Conservation (phyloP, 2,797 vertebrate genomes). For the Malurus leucopterus region DNA sequence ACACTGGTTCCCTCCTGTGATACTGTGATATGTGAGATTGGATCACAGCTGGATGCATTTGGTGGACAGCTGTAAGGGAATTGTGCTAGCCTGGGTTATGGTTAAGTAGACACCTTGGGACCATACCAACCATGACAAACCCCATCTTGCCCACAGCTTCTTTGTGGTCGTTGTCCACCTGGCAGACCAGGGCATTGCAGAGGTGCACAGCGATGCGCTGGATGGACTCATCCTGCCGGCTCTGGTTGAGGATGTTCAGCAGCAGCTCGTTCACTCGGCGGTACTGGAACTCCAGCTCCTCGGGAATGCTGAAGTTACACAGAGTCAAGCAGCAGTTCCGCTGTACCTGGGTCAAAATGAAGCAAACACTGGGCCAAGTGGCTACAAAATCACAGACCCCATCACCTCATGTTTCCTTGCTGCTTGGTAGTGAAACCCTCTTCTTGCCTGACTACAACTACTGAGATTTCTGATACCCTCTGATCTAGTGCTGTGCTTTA, state of each 20-base stretch:
- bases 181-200: constrained; percentile 95
- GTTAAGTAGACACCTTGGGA: not conserved
- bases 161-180: constrained; percentile 98
- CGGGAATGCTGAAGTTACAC: constrained; percentile 97
- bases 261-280: constrained; percentile 90
- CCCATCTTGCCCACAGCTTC: constrained; percentile 98
- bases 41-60: not conserved
- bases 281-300: constrained; percentile 97
- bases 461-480: not conserved
- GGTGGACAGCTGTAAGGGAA: constrained; percentile 12
- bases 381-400: not conserved
- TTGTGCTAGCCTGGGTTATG: not conserved
- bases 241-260: constrained; percentile 90
- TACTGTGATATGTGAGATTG: fast-evolving
- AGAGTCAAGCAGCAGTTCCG: constrained; percentile 96
- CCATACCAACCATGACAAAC: constrained; percentile 88
- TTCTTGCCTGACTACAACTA: not conserved
- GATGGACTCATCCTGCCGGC: constrained; percentile 93
- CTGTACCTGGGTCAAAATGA: constrained; percentile 81
- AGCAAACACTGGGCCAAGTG: not conserved
- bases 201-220: constrained; percentile 97
- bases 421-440: not conserved
- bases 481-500: not conserved
- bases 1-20: not conserved
- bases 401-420: not conserved